phyloP scores from a whole-genome alignment of 23 tunicate species.

The Ciona savignyi region DNA sequence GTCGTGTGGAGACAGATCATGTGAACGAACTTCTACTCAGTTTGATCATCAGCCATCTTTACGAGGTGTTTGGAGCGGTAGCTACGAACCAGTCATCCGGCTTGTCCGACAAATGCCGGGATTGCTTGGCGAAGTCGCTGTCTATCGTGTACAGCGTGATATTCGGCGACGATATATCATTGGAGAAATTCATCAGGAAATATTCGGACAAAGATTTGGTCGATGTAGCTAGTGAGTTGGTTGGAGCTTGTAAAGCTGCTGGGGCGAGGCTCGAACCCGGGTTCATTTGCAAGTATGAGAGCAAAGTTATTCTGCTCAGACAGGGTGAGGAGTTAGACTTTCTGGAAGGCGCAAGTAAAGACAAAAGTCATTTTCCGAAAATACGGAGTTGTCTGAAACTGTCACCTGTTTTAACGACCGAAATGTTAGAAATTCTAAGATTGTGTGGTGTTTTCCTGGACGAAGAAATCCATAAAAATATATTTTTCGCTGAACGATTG shows the following conservation, averaged over 20 bases:
- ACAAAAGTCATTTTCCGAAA: constrained; percentile 7
- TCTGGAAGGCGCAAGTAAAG: constrained; percentile 10
- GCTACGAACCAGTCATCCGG: neutral
- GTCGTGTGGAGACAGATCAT: neutral
- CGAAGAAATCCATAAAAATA: neutral
- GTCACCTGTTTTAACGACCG: neutral
- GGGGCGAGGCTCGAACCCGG: constrained; percentile 6
- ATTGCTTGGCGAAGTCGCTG: neutral
- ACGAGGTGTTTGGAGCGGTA: constrained; percentile 37
- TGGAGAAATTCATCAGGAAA: neutral
- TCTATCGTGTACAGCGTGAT: neutral
- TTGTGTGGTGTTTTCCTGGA: constrained; percentile 25
- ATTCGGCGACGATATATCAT: neutral
- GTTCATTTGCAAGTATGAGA: constrained; percentile 17
- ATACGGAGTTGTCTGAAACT: constrained; percentile 1
- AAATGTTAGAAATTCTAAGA: constrained; percentile 7
- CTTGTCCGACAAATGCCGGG: neutral
- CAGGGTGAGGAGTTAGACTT: constrained; percentile 19
- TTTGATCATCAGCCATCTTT: constrained; percentile 22
- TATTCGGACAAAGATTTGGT: neutral
- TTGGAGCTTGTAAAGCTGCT: neutral
- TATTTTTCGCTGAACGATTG: constrained; percentile 52
- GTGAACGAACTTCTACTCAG: neutral
- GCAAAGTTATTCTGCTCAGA: constrained; percentile 1
- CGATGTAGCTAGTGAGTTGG: constrained; percentile 18